Conservation (phyloP, 1,140 invertebrate genomes). For the Caerostris darwini region DNA sequence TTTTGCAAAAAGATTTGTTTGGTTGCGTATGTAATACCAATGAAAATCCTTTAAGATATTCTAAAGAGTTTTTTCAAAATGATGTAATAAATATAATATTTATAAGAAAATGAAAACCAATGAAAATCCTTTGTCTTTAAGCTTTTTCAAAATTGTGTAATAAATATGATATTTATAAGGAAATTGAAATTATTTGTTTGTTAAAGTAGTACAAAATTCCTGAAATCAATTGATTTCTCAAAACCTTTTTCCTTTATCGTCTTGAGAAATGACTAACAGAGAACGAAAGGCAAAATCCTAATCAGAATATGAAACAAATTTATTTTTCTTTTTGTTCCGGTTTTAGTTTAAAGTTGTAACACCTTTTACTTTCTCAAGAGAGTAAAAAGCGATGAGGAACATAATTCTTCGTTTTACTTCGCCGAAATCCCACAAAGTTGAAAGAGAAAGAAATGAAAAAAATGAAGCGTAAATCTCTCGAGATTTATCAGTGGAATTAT, state of each 20-base stretch:
- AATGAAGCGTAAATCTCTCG: not conserved
- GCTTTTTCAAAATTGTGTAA: no score
- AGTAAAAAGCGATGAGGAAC: not conserved
- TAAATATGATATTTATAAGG: not conserved
- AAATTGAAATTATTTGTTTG: not conserved
- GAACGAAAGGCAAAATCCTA: not conserved
- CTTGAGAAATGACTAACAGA: not conserved
- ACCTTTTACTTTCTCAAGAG: not conserved
- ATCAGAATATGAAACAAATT: not conserved
- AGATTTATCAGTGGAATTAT: constrained; percentile 5
- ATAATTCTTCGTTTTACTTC: not conserved
- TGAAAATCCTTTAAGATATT: no score
- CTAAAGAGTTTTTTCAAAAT: no score
- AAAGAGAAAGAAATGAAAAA: not conserved
- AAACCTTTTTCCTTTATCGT: not conserved
- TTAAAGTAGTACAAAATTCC: not conserved
- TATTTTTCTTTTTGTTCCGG: not conserved
- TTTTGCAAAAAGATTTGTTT: no score
- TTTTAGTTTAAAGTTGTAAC: not conserved
- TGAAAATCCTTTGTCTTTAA: no score
- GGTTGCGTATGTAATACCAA: no score
- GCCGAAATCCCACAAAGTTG: not conserved
- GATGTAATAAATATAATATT: no score
- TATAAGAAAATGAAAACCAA: no score
- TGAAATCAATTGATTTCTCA: not conserved